phyloP scores from a whole-genome alignment of 2,888 invertebrate genomes.

The Trichogramma dendrolimi region DNA sequence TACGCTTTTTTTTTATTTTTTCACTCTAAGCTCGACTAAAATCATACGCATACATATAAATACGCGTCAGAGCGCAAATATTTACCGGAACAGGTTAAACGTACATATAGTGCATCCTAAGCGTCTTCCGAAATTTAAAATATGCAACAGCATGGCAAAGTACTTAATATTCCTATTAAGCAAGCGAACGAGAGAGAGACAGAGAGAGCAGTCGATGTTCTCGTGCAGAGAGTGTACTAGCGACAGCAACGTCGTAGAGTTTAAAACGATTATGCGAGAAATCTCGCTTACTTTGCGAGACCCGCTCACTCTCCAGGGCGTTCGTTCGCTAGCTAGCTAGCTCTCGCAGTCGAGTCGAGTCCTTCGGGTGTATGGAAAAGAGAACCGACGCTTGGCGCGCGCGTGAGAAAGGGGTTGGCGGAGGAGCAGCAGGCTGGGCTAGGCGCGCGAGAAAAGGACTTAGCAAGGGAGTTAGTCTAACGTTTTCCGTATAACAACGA shows the following conservation, averaged over 20 bases:
- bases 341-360: no score
- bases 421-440: constrained; percentile 13
- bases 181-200: not conserved
- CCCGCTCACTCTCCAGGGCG: not conserved
- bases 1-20: no score
- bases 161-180: no score
- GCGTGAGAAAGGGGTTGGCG: constrained; percentile 9
- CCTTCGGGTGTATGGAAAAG: constrained; percentile 15
- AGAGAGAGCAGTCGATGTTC: constrained; percentile 9
- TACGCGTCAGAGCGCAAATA: no score
- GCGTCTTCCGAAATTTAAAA: no score
- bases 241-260: constrained; percentile 29
- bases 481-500: constrained; percentile 37
- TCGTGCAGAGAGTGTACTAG: constrained; percentile 2
- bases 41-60: no score
- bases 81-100: no score
- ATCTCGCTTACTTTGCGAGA: constrained; percentile 40
- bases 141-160: no score
- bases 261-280: constrained; percentile 48
- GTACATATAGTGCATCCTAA: no score
- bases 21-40: no score
- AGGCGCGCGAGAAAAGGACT: constrained; percentile 31
- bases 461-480: constrained; percentile 40
- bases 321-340: not conserved
- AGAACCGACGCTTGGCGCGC: constrained; percentile 20